These are phyloP conservation scores for Cheilosia soror DNA, from an alignment of 2,888 invertebrate species.

Conservation along the genomic window DNA sequence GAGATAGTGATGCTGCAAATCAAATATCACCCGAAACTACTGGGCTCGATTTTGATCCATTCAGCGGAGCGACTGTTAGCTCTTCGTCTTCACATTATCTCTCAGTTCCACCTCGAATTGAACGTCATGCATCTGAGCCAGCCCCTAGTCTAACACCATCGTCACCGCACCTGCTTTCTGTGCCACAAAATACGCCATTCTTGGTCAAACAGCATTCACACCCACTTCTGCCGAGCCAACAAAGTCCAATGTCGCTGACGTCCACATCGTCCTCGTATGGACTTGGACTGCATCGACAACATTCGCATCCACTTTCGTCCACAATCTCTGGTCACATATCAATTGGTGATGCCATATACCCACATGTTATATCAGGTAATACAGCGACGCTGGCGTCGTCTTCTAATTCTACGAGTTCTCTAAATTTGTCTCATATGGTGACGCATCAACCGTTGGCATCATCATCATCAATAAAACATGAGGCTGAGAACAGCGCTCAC, in stretches of 20 bases:
- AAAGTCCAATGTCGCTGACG: slow-evolving; percentile 79
- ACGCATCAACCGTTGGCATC: slow-evolving; percentile 42
- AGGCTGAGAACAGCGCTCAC: slow-evolving; percentile 56
- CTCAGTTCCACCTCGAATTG: slow-evolving; percentile 85
- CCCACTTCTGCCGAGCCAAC: slow-evolving; percentile 87
- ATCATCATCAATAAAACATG: slow-evolving; percentile 57
- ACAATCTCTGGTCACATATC: slow-evolving; percentile 80
- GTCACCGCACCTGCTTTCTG: slow-evolving; percentile 85
- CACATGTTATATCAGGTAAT: slow-evolving; percentile 73
- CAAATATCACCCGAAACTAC: slow-evolving; percentile 82
- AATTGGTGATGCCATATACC: slow-evolving; percentile 82
- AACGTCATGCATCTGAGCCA: slow-evolving; percentile 86
- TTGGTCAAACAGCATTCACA: slow-evolving; percentile 88
- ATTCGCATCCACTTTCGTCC: slow-evolving; percentile 84
- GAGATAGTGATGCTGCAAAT: slow-evolving; percentile 85
- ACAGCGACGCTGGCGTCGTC: slow-evolving; percentile 47
- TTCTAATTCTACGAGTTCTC: slow-evolving; percentile 73
- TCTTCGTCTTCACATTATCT: slow-evolving; percentile 79
- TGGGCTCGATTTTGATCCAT: slow-evolving; percentile 80
- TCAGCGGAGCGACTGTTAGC: slow-evolving; percentile 75
- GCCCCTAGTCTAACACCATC: slow-evolving; percentile 85
- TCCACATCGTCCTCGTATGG: slow-evolving; percentile 69
- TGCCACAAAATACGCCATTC: slow-evolving; percentile 85
- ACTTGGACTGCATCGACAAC: slow-evolving; percentile 84
- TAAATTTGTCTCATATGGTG: slow-evolving; percentile 78